Conservation (phyloP, 2,888 invertebrate species). For the Eilema griseolum region DNA sequence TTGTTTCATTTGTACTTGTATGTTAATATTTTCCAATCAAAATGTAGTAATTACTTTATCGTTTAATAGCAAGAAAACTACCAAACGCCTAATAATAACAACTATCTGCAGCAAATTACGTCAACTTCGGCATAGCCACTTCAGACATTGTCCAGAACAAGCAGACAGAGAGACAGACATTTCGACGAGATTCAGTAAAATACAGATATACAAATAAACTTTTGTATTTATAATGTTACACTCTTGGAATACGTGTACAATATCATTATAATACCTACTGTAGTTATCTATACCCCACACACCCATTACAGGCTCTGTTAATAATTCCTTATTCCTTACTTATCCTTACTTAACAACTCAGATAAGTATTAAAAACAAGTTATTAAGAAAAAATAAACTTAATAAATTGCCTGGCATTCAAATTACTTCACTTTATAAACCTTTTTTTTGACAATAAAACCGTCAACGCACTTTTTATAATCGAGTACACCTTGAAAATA, state of each 20-base stretch:
- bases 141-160: too few relatives aligned
- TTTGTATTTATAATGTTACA: neutral
- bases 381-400: neutral
- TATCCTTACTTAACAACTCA: neutral
- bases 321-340: neutral
- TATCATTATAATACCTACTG: neutral
- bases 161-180: too few relatives aligned
- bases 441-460: neutral
- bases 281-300: neutral
- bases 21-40: too few relatives aligned
- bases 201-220: neutral
- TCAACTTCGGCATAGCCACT: too few relatives aligned
- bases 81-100: too few relatives aligned
- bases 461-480: neutral
- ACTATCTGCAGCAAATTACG: too few relatives aligned
- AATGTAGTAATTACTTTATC: too few relatives aligned
- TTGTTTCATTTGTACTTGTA: too few relatives aligned
- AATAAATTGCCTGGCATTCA: neutral
- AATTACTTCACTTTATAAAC: neutral
- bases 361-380: neutral
- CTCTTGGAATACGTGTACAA: neutral
- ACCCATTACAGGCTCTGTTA: neutral
- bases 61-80: too few relatives aligned
- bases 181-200: too few relatives aligned
- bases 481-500: neutral